These are phyloP conservation scores for Mythimna albipuncta DNA, from an alignment of 2,888 invertebrate genomes.

Conservation along the genomic window DNA sequence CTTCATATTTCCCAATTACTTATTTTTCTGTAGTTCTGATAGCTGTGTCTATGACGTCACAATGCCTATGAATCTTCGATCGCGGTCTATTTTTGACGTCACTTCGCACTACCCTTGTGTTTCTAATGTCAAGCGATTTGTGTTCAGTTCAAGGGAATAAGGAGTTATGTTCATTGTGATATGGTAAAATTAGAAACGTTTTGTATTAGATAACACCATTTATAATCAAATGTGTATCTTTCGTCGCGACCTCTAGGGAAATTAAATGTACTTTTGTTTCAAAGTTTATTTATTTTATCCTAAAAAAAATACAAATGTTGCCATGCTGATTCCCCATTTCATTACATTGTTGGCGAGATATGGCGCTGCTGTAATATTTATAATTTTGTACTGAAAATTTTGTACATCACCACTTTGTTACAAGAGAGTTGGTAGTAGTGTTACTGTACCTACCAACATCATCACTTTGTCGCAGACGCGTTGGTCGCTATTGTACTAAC, in stretches of 20 bases:
- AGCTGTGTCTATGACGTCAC: conserved; percentile 18
- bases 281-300: background rate
- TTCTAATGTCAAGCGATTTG: conserved; percentile 22
- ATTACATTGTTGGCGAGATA: too few species aligned
- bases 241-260: background rate
- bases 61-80: background rate
- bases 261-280: background rate
- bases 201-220: background rate
- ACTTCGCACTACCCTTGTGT: background rate
- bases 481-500: background rate
- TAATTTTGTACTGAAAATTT: too few species aligned
- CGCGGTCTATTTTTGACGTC: conserved; percentile 24
- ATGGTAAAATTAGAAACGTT: background rate
- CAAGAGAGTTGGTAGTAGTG: too few species aligned
- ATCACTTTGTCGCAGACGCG: too few species aligned
- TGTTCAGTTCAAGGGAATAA: conserved; percentile 7
- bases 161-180: background rate
- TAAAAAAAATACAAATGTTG: background rate
- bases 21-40: background rate
- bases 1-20: background rate
- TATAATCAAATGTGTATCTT: conserved; percentile 1
- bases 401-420: too few species aligned
- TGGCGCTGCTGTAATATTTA: too few species aligned
- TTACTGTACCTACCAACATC: too few species aligned
- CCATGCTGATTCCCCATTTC: too few species aligned